A percentile compares a stretch with the other conserved stretches of the same genome.
Conservation (phyloP, 2,113 vertebrate genomes). For the Forbesichthys agassizii region DNA sequence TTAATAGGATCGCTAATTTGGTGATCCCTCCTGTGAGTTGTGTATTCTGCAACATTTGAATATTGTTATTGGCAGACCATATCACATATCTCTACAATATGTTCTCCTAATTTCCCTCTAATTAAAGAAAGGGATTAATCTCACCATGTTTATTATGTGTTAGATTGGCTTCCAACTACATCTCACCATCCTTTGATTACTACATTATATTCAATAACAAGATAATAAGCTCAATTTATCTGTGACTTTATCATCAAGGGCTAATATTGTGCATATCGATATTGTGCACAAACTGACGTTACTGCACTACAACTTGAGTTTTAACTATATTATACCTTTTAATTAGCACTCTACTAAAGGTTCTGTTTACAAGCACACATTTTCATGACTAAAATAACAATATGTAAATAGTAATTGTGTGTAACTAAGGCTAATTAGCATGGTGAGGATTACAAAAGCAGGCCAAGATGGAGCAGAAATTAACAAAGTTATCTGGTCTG, state of each 20-base stretch:
- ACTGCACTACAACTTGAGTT: no score
- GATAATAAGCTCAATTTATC: conserved; percentile 33
- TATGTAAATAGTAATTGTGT: no score
- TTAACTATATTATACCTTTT: no score
- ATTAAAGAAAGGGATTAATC: neutral
- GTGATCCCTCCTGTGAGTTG: no score
- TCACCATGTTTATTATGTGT: conserved; percentile 39
- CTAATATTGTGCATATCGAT: neutral
- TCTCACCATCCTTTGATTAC: conserved; percentile 17
- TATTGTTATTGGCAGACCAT: neutral
- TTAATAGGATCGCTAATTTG: no score
- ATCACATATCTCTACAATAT: neutral
- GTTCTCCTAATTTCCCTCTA: neutral
- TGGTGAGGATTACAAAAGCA: no score
- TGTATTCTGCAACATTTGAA: neutral
- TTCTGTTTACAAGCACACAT: no score
- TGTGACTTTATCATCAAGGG: conserved; percentile 13
- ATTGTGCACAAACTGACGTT: neutral
- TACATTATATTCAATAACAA: conserved; percentile 18
- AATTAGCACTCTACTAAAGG: no score
- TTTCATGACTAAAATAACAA: no score
- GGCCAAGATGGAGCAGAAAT: no score
- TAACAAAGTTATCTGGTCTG: no score
- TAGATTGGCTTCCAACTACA: conserved; percentile 36
- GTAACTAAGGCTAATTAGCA: no score